Base-by-base conservation (phyloP, 1,140 invertebrate genomes). In the Aphaenogaster rudis region DNA sequence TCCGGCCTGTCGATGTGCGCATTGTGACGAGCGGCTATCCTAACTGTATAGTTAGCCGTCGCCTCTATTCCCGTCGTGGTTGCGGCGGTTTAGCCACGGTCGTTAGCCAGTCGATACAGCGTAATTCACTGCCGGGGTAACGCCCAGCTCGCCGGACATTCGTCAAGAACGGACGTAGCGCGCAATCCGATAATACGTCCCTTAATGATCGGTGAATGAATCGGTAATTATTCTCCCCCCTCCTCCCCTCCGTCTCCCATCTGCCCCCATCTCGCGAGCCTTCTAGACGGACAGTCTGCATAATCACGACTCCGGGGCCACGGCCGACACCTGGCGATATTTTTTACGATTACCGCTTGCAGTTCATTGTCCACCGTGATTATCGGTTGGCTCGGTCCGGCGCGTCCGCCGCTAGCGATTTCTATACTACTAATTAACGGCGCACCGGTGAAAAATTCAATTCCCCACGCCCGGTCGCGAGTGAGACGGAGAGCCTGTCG, bases 141-240 rank as follows among this genome's bases (percentile, higher is more conserved):
- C 89, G 89, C 90, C 87, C 89, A 79, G 76, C 50, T 77, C 61
- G 45, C 63, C 50, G 79, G 85, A 85, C 90, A 87, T 89, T 88
- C 90, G 90, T 91, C 89, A 80, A 77, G 28, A 61, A n/a, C 42
- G 36, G 82, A 78, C 89, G 85, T 71, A 36, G 69, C 85, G 76
- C 64, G 59, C 90, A 64, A 91, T 91, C 82, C 88, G 88, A 91
- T 91, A 89, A 89, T 91, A 90, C 86, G 85, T 86, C 76, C 63
- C 81, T 84, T 91, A 92, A 93, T 92, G 91, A 93, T 93, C 91
- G 92, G 84, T 88, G 87, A 91, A 93, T 92, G 91, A 93, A 89
- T 90, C 92, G 87, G 86, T 93, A 92, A 93, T 93, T 93, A 93
- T 71, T 82, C 57, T 48, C 42, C 3, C 36, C 0, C 79, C 42